Base-by-base conservation (phyloP, 1,140 invertebrate genomes). In the Apolygus lucorum region DNA sequence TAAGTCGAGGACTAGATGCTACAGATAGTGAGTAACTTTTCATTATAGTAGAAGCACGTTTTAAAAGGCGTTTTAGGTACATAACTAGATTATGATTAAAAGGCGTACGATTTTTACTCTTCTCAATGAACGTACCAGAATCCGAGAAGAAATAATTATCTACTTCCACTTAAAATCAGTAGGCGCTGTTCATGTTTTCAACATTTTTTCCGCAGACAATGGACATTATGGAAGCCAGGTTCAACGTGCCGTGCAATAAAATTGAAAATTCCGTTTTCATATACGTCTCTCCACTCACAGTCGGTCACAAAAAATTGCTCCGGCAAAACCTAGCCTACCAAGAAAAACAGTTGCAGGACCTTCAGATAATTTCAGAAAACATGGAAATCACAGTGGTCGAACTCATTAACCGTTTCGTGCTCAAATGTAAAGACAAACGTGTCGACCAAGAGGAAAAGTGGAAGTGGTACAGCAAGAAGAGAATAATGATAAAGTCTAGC, bases 171-270 rank as follows among this genome's bases (percentile, higher is more conserved):
- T n/a, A n/a, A n/a, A n/a, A n/a, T n/a, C n/a, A n/a, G n/a, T n/a
- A n/a, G n/a, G n/a, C n/a, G n/a, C n/a, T n/a, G n/a, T n/a, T n/a
- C n/a, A n/a, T n/a, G n/a, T n/a, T n/a, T n/a, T n/a, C n/a, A n/a
- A n/a, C n/a, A n/a, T n/a, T n/a, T n/a, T n/a, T n/a, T n/a, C n/a
- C n/a, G n/a, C n/a, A 85, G 79, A 83, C 90, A 0, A 82, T 84
- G 54, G 89, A 93, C 73, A 86, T 92, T 73, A 89, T 89, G 74
- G 87, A 89, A 77, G 86, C 88, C 63, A 83, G 88, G 72, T 85
- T 92, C 27, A 87, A 91, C 74, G 85, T 86, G 63, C 83, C 88
- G 26, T 79, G 92, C 22, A 79, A 84, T 28, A 84, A 83, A 0
- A 88, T 93, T 74, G 78, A 84, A 0, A 79, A 82, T 49, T 88